Base-by-base conservation (phyloP, 1,140 invertebrate species). In the Ditylenchus dipsaci region DNA sequence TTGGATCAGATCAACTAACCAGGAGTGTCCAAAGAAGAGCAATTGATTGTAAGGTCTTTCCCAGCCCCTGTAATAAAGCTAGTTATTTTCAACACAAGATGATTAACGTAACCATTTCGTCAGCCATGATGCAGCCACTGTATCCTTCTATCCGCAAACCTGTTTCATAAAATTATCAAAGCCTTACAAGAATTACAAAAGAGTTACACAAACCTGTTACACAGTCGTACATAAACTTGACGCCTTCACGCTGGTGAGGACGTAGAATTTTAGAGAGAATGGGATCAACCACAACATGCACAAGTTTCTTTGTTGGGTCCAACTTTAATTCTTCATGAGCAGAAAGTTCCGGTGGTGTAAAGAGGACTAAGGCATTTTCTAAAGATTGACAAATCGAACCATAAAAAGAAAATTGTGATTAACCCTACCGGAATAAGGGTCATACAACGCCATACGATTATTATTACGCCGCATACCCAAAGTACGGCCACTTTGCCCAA, bases 161-260 rank as follows among this genome's bases (percentile, higher is more conserved):
- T 38, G 91, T 96, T 0, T 97, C 93, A 87, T 95, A 98, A n/a
- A n/a, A n/a, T n/a, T n/a, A n/a, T n/a, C n/a, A n/a, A n/a, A n/a
- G n/a, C n/a, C n/a, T n/a, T n/a, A n/a, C n/a, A n/a, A n/a, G n/a
- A n/a, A n/a, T n/a, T n/a, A n/a, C n/a, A n/a, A n/a, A n/a, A n/a
- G n/a, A n/a, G n/a, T n/a, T n/a, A n/a, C n/a, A n/a, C n/a, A n/a
- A n/a, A n/a, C n/a, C 96, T 38, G 91, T 96, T 0, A 97, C 93
- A 87, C 95, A 98, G 83, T 99, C 93, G 83, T 96, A 99, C 93
- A 99, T 97, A 84, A 99, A 99, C 82, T 95, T 94, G 0, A 99
- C 95, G 30, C 96, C 96, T 87, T 99, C 95, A 67, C 95, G 88
- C 85, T 99, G 96, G 89, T 99, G 96, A 19, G 96, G 96, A 63